phyloP scores from a whole-genome alignment of 2,113 vertebrate species.

The Pseudonaja textilis region DNA sequence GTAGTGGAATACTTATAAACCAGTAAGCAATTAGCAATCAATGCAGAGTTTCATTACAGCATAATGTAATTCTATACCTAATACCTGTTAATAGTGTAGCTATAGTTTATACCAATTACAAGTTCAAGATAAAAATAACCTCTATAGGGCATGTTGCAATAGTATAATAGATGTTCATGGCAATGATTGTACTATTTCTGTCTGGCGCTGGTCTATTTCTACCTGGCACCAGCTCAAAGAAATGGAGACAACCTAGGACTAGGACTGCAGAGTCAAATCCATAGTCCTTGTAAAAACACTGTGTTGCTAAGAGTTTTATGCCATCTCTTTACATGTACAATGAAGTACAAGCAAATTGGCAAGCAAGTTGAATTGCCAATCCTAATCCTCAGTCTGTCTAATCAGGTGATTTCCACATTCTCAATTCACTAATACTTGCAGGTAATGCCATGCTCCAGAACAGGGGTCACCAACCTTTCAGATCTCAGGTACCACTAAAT shows the following conservation, averaged over 20 bases:
- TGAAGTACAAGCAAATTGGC: background rate
- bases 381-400: background rate
- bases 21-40: background rate
- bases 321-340: background rate
- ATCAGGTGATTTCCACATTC: background rate
- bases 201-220: background rate
- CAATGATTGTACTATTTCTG: background rate
- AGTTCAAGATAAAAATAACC: background rate
- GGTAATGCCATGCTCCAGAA: background rate
- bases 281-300: background rate
- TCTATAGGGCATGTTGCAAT: background rate
- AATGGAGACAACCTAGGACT: background rate
- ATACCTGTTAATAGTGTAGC: background rate
- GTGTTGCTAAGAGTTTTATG: background rate
- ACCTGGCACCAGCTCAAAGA: background rate
- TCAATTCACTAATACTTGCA: background rate
- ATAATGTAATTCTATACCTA: background rate
- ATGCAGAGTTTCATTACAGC: background rate
- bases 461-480: too few relatives aligned
- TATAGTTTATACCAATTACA: background rate
- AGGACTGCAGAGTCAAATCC: background rate
- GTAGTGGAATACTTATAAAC: background rate
- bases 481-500: too few relatives aligned
- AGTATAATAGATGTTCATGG: background rate
- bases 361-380: background rate